Evolutionary conservation across 1,140 invertebrate genomes (phyloP).

Genomic region (Danaus melanippus): DNA sequence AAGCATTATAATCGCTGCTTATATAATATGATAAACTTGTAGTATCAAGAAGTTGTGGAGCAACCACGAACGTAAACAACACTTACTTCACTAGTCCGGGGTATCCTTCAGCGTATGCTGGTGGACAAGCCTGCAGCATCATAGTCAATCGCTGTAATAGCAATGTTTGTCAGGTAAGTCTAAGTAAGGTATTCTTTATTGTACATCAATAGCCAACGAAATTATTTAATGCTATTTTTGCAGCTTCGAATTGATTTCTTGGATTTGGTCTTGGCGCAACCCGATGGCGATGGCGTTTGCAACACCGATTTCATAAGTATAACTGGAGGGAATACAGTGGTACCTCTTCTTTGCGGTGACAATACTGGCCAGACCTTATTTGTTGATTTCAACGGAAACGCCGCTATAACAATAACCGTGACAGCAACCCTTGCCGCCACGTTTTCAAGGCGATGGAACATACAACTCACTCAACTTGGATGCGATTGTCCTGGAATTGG

Average conservation of each 20-base stretch:
- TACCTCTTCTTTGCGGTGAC: slow-evolving; percentile 84
- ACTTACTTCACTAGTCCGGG: slow-evolving; percentile 86
- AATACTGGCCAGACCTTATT: slow-evolving; percentile 88
- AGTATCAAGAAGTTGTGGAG: slow-evolving; percentile 81
- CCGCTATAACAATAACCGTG: slow-evolving; percentile 78
- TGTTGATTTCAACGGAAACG: slow-evolving; percentile 80
- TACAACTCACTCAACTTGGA: slow-evolving; percentile 81
- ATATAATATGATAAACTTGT: slow-evolving; percentile 4
- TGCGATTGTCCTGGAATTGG: slow-evolving; percentile 78
- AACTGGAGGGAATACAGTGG: slow-evolving; percentile 76
- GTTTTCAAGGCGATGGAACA: slow-evolving; percentile 82
- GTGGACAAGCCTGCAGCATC: slow-evolving; percentile 79
- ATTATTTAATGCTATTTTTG: slow-evolving; percentile 14
- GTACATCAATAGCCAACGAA: too few relatives aligned
- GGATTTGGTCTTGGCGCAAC: slow-evolving; percentile 80
- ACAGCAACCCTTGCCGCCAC: slow-evolving; percentile 74
- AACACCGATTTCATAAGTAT: slow-evolving; percentile 79
- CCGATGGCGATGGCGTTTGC: slow-evolving; percentile 81
- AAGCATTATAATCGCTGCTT: too few relatives aligned
- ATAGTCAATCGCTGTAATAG: slow-evolving; percentile 78
- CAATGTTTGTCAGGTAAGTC: slow-evolving; percentile 81
- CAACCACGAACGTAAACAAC: slow-evolving; percentile 80
- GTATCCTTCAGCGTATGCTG: slow-evolving; percentile 78
- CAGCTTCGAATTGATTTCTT: slow-evolving; percentile 84
- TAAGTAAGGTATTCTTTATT: neutral